Base-by-base conservation (phyloP, 2,113 vertebrate species). In the Sminthopsis crassicaudata region DNA sequence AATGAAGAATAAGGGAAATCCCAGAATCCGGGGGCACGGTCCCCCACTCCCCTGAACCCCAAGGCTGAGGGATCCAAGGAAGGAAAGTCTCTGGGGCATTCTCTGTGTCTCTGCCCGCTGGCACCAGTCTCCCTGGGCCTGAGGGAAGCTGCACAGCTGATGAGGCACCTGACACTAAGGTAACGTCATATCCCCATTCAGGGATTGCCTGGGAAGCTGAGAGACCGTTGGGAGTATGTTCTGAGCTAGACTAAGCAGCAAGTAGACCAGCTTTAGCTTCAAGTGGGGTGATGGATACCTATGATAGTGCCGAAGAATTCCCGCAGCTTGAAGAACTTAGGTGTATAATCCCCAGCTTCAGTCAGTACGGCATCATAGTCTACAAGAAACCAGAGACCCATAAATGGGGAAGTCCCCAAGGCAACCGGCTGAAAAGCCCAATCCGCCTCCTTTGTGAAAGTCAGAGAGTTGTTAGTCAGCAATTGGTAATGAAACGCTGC, bases 291-390 rank as follows among this genome's bases (percentile, higher is more conserved):
- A 76, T 55, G 92, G 96, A 98, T 98, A 99, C 99, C 99, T 96
- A 98, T 97, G 92, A 99, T 96, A 95, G 97, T 98, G 97, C 98
- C 98, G 51, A 99, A 98, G 93, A 99, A 97, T 0, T 99, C 98
- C 46, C 99, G 98, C 0, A 99, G 98, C 93, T 99, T 99, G 94
- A 99, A 98, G 91, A 99, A 99, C 97, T 99, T 99, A 91, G 99
- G 98, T 0, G 99, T 99, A 94, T 99, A 99, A 92, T 99, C 99
- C 23, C 99, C 99, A 14, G 99, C 99, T 97, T 99, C 99, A 8
- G 99, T 99, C 97, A 99, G 97, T 93, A 99, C 99, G 0, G 99
- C 99, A 0, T 99, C 99, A 0, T 99, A 99, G 98, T 99, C 99
- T 99, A 98, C 53, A 98, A 99, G 95, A 98, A 97, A 94, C 94